Percentiles rank a stretch among this genome's conserved stretches.
phyloP scores from a whole-genome alignment of 92 coral and sea anemone species.

The Heteractis magnifica region DNA sequence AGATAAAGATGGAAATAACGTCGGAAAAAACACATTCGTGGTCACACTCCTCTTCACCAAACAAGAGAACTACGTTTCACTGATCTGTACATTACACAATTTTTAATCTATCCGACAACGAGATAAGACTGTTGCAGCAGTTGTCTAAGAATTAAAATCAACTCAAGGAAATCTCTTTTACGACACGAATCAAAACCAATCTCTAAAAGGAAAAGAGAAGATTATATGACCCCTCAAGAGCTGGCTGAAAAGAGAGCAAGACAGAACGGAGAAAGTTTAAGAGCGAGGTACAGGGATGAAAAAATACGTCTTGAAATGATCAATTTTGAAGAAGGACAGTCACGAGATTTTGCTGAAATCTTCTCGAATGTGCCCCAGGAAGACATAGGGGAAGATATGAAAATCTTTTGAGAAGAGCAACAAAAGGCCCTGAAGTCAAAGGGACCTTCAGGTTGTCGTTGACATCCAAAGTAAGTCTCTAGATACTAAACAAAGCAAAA shows the following conservation, averaged over 20 bases:
- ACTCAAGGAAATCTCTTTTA: background rate
- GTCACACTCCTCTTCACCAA: background rate
- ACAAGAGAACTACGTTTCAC: background rate
- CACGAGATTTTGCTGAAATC: background rate
- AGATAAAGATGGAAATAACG: background rate
- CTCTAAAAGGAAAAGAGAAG: background rate
- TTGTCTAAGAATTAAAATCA: background rate
- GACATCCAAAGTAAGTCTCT: slow-evolving; percentile 22
- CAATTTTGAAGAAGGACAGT: slow-evolving; percentile 9
- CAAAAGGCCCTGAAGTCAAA: background rate
- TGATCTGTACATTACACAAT: background rate
- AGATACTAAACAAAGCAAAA: no score
- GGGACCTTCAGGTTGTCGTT: slow-evolving; percentile 3
- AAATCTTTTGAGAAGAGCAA: slow-evolving; percentile 13
- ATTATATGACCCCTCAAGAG: slow-evolving; percentile 6
- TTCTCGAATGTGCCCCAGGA: background rate
- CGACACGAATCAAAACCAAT: background rate
- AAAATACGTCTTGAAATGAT: background rate
- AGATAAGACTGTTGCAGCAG: background rate
- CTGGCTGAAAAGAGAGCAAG: background rate
- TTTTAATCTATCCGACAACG: background rate
- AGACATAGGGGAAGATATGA: slow-evolving; percentile 8
- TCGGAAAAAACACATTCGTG: background rate
- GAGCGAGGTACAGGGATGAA: background rate
- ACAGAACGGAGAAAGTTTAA: slow-evolving; percentile 1